A percentile compares a stretch with the other conserved stretches of the same genome.
Conservation (phyloP, 2,797 vertebrate genomes). For the Loriculus beryllinus region DNA sequence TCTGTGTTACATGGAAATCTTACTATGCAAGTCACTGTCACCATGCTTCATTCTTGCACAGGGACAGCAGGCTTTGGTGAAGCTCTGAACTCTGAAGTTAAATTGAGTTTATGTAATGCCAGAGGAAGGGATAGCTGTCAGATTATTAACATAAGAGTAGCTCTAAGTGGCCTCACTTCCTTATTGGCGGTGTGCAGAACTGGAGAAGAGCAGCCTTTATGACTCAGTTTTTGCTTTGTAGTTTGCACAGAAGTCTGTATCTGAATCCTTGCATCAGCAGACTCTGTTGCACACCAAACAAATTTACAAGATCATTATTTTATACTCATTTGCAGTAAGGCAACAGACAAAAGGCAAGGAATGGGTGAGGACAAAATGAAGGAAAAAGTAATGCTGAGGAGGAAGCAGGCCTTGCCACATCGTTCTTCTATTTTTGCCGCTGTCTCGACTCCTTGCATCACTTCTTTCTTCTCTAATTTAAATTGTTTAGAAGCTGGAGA, state of each 20-base stretch:
- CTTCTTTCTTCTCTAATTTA: conserved; percentile 6
- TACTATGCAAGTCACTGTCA: background rate
- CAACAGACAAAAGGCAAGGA: background rate
- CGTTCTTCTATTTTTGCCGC: background rate
- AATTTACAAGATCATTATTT: conserved; percentile 14
- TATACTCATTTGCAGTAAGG: conserved; percentile 10
- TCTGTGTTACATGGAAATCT: background rate
- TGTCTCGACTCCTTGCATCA: background rate
- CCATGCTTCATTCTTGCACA: conserved; percentile 4
- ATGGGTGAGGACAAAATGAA: background rate
- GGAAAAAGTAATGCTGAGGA: background rate
- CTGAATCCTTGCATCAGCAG: conserved; percentile 65
- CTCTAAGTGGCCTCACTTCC: conserved; percentile 50
- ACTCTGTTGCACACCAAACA: conserved; percentile 47
- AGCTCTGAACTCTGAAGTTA: background rate
- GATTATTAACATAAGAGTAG: conserved; percentile 39
- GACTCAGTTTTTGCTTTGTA: conserved; percentile 64
- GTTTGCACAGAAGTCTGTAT: conserved; percentile 24
- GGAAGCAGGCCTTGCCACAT: background rate
- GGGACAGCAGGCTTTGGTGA: background rate
- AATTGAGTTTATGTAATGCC: background rate
- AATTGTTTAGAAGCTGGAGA: conserved; percentile 9
- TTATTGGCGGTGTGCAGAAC: conserved; percentile 36
- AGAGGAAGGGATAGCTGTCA: conserved; percentile 37
- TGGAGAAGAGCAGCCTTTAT: conserved; percentile 55